Evolutionary conservation across 2,797 vertebrate genomes (phyloP), one percentile per base, ranked within the genome.

Genomic region (Melanotaenia pygmaea): DNA sequence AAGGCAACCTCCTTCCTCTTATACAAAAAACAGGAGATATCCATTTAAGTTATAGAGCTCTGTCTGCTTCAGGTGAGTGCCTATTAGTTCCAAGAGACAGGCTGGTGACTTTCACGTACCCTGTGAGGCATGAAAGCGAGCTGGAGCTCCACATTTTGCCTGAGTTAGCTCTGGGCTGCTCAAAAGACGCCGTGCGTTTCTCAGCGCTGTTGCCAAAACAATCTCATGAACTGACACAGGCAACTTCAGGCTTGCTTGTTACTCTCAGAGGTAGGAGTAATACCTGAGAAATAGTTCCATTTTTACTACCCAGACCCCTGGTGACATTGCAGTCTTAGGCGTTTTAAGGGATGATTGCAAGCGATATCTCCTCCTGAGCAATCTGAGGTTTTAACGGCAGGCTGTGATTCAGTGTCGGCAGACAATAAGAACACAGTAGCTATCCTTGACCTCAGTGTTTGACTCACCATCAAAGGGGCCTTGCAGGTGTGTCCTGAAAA

Each of bases 141-240:
- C 47, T 32, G 58, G 50, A 65, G 70, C 59, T 58, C 57, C 56
- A 45, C 72, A 35, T 65, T 76, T 74, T 62, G 16, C 37, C 61
- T 76, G 72, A 62, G 58, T 76, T 63, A 67, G 53, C 72, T 68
- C 57, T 59, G 11, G 24, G 43, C 59, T 24, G 59, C 38, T 53
- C 5, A 2, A 16, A 56, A 73, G 84, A 78, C 74, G 11, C 43
- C 73, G 84, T 90, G 87, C 79, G 65, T 59, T 70, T 76, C 82
- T 67, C 65, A 73, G 13, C 13, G 11, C 58, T 94, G 91, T 95
- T 95, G 86, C 86, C 93, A 92, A 94, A 94, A 94, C 93, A 95
- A 54, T 72, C 79, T 34, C 60, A 70, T 67, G 74, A 68, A 73
- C 87, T 90, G 86, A 93, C 82, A 79, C 50, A 50, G 69, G 53